Base-by-base conservation (phyloP, 2,113 vertebrate genomes). In the Laticauda laticaudata region DNA sequence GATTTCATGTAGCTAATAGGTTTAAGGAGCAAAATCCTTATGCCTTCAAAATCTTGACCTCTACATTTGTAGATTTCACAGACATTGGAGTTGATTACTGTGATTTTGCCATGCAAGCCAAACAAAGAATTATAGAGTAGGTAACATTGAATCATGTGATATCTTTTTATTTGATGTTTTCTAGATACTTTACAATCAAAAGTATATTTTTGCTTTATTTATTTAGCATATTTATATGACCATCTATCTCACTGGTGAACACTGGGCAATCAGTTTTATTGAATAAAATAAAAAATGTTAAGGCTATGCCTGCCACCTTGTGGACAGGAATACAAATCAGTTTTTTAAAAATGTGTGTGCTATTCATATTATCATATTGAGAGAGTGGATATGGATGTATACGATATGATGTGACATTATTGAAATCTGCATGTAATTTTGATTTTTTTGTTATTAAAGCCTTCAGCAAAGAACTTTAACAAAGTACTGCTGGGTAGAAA, bases 111-210 rank as follows among this genome's bases (percentile, higher is more conserved):
- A 97, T 99, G 94, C 98, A 99, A 91, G 98, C 98, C 94, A 99
- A 99, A 97, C 98, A 99, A 91, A 96, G 94, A 95, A 99, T 99
- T 96, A 99, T 99, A 91, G 98, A 99, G 99, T 99, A 90, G 98
- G 98, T 96, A 75, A 20, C 85, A 14, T 86, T 55, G 91, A 92
- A 43, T 15, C 18, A 0, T 18, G 3, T 51, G 12, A 10, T 26
- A 51, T 9, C 48, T 9, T n/a, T 90, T 92, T 18, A 3, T 86
- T 55, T n/a, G 57, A 0, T n/a, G 12, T 9, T 4, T 0, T 20
- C 91, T 56, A 23, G 53, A 20, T 59, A 26, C 61, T 87, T 90
- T 94, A 48, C 34, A 57, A 53, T 26, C 29, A 75, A 39, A 85
- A 87, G 26, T 87, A 51, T 20, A 10, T 55, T 89, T 39, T 24